Conservation (phyloP, 2,888 invertebrate genomes). For the Hirtodrosophila trivittata region DNA sequence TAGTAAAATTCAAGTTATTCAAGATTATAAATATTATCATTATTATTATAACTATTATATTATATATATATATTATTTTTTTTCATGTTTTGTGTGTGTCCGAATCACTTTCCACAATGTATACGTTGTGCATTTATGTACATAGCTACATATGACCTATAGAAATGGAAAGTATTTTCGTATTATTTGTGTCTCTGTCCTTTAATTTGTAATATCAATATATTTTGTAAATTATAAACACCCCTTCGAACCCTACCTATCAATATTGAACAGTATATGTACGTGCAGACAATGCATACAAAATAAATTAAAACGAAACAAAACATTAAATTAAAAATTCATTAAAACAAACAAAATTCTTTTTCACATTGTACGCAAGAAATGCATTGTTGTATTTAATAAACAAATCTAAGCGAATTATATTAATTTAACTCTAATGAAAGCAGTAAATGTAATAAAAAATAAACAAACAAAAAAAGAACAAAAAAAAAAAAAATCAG, state of each 20-base stretch:
- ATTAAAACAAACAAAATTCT: slow-evolving; percentile 43
- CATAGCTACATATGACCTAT: slow-evolving; percentile 18
- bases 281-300: slow-evolving; percentile 50
- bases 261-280: slow-evolving; percentile 50
- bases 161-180: slow-evolving; percentile 25
- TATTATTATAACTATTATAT: slow-evolving; percentile 11
- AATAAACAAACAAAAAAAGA: no score
- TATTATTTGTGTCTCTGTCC: slow-evolving; percentile 33
- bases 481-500: slow-evolving; percentile 29
- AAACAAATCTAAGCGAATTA: slow-evolving; percentile 63
- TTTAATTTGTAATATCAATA: slow-evolving; percentile 43
- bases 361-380: no score
- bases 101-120: no score
- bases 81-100: slow-evolving; percentile 27
- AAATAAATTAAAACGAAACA: no score
- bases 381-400: slow-evolving; percentile 71
- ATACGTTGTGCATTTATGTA: no score
- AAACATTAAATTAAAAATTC: no score
- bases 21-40: slow-evolving; percentile 29
- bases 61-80: slow-evolving; percentile 5
- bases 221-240: slow-evolving; percentile 49
- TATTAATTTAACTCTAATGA: slow-evolving; percentile 61
- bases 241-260: slow-evolving; percentile 30
- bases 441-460: slow-evolving; percentile 60
- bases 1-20: slow-evolving; percentile 58